Percentiles rank a stretch among this genome's conserved stretches.
These are phyloP conservation scores for Cyclargus thomasi DNA, from an alignment of 1,140 invertebrate species.

Conservation along the genomic window DNA sequence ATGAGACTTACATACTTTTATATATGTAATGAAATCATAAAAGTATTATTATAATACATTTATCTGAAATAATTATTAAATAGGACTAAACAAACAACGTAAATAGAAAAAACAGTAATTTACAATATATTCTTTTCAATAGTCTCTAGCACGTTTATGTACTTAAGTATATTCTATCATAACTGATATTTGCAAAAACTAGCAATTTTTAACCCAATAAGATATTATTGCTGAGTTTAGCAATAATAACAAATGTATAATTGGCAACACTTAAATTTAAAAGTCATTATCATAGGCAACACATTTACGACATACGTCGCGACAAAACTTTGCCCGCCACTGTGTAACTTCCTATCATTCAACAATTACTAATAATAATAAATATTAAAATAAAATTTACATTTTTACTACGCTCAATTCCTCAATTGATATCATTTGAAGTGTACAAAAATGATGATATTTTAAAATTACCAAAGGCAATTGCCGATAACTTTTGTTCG, in stretches of 20 bases:
- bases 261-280: slow-evolving; percentile 1
- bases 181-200: not conserved
- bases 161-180: not conserved
- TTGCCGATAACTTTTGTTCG: not conserved
- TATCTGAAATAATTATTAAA: not conserved
- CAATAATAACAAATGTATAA: slow-evolving; percentile 1
- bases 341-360: not conserved
- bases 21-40: too few relatives aligned
- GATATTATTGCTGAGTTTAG: not conserved
- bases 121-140: not conserved
- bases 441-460: not conserved
- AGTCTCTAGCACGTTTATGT: not conserved
- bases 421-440: not conserved
- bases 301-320: not conserved
- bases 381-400: not conserved
- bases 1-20: not conserved
- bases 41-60: too few relatives aligned
- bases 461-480: not conserved
- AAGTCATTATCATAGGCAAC: not conserved
- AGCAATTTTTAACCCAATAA: not conserved
- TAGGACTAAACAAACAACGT: not conserved
- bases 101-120: not conserved
- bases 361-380: not conserved
- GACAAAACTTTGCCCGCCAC: not conserved
- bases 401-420: not conserved